A percentile compares a stretch with the other conserved stretches of the same genome.
Evolutionary conservation across 1,140 invertebrate genomes (phyloP).

Genomic region (Euwallacea similis): DNA sequence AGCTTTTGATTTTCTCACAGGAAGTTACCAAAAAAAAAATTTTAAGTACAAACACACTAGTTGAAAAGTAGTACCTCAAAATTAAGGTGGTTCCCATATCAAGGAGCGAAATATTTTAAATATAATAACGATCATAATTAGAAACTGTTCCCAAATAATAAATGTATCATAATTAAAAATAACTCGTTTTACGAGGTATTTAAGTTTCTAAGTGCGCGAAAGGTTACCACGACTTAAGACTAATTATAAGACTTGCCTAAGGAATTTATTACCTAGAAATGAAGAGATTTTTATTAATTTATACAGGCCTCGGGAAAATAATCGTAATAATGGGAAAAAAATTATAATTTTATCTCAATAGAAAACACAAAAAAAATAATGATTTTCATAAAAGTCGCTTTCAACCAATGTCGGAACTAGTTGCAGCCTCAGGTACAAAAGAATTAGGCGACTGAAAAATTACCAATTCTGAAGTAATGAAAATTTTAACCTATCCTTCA

Average conservation of each 20-base stretch:
- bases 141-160: conserved; percentile 14
- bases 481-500: no score
- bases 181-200: conserved; percentile 25
- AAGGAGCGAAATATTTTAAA: no score
- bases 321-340: conserved; percentile 23
- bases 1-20: no score
- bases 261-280: conserved; percentile 25
- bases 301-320: conserved; percentile 2
- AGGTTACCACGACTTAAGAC: conserved; percentile 7
- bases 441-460: no score
- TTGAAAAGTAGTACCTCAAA: no score
- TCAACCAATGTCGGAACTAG: background rate
- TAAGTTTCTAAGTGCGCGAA: conserved; percentile 7
- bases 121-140: conserved; percentile 11
- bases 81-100: no score
- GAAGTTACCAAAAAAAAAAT: no score
- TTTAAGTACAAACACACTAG: no score
- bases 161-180: conserved; percentile 20
- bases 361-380: background rate
- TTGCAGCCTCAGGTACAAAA: no score
- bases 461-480: no score
- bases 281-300: conserved; percentile 25
- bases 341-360: background rate
- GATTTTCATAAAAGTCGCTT: background rate
- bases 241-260: conserved; percentile 20